Evolutionary conservation across 2,888 invertebrate genomes (phyloP), one percentile per base, ranked within the genome.

Genomic region (Masnerella sp.): DNA sequence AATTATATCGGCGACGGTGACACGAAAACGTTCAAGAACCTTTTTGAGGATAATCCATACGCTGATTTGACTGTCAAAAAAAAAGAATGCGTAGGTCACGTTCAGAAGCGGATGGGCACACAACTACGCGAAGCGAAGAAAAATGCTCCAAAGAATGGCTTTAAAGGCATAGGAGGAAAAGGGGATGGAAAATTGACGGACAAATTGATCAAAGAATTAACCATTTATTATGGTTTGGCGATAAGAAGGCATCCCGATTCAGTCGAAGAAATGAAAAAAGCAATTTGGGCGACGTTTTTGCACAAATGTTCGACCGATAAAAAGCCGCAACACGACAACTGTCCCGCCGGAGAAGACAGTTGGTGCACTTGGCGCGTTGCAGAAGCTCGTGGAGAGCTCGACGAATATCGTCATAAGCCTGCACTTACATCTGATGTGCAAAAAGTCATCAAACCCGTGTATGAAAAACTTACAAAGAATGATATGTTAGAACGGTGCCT

Each of bases 251-350:
- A 79, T 61, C 30, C 70, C 8, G 40, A 78, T 49, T 70, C 72
- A 11, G 34, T 74, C n/a, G n/a, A n/a, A n/a, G n/a, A n/a, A n/a
- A n/a, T n/a, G n/a, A n/a, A n/a, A n/a, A n/a, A n/a, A n/a, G 80
- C 67, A 5, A 67, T 82, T 45, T 81, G 79, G 81, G 79, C 80
- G 3, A 74, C 72, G 5, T 82, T 71, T 52, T 75, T 62, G 17
- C 81, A 81, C 47, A 75, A 74, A 45, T 36, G 28, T 42, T 81
- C n/a, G n/a, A n/a, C n/a, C n/a, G n/a, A n/a, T n/a, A n/a, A n/a
- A n/a, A n/a, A n/a, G n/a, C n/a, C n/a, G n/a, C n/a, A n/a, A n/a
- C n/a, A n/a, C n/a, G n/a, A n/a, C n/a, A n/a, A n/a, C n/a, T n/a
- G n/a, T n/a, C n/a, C n/a, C n/a, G n/a, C n/a, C n/a, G n/a, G n/a